Conservation (phyloP, 2,797 vertebrate genomes). For the Halcyon leucocephala region DNA sequence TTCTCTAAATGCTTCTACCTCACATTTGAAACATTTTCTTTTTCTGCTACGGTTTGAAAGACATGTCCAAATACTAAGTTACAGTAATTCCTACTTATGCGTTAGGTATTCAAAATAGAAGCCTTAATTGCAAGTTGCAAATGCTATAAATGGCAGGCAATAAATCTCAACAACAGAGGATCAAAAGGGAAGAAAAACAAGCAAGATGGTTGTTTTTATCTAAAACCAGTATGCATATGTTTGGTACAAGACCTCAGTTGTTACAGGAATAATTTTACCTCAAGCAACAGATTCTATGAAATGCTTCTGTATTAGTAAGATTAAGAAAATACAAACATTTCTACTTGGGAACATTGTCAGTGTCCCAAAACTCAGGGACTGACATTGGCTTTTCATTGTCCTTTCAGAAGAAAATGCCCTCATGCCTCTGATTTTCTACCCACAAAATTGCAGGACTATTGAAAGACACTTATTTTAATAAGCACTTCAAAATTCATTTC, state of each 20-base stretch:
- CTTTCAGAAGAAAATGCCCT: background rate
- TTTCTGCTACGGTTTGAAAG: slow-evolving; percentile 12
- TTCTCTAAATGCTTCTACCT: background rate
- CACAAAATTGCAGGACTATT: background rate
- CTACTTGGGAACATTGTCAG: background rate
- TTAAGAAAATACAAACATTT: background rate
- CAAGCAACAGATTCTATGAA: background rate
- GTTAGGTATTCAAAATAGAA: slow-evolving; percentile 60
- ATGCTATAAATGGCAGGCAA: slow-evolving; percentile 21
- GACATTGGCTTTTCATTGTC: background rate
- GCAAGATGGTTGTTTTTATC: background rate
- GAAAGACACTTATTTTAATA: background rate
- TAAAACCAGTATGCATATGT: background rate
- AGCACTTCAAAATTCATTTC: background rate
- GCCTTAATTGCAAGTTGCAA: slow-evolving; percentile 53
- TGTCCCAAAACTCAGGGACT: background rate
- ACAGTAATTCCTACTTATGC: slow-evolving; percentile 25
- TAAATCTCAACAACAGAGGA: slow-evolving; percentile 11
- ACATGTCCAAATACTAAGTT: slow-evolving; percentile 4
- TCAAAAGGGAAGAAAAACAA: slow-evolving; percentile 23
- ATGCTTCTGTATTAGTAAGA: background rate
- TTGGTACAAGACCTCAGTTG: background rate
- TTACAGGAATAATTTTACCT: background rate
- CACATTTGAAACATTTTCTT: background rate
- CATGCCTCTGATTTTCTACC: background rate